phyloP scores from a whole-genome alignment of 2,113 vertebrate genomes.

The Entelurus aequoreus region DNA sequence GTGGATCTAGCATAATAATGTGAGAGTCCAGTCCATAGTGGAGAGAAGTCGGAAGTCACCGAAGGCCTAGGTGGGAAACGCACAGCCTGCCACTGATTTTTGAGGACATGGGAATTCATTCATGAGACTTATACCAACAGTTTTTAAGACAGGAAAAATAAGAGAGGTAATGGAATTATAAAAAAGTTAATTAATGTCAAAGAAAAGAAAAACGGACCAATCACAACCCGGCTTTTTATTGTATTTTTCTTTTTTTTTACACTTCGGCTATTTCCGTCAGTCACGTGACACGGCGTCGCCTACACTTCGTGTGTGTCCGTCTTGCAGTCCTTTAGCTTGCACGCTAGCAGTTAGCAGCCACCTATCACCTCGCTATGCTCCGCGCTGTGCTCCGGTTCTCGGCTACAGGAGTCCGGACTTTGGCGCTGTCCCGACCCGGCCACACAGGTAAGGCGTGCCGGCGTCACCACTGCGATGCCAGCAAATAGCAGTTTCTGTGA shows the following conservation, averaged over 20 bases:
- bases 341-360: constrained; percentile 6
- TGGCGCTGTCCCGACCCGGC: constrained; percentile 50
- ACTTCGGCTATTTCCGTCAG: constrained; percentile 30
- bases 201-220: neutral
- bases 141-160: no score
- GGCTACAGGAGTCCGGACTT: constrained; percentile 45
- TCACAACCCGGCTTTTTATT: neutral
- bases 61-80: no score
- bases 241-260: no score
- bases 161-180: no score
- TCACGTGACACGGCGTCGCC: constrained; percentile 35
- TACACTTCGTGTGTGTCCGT: constrained; percentile 3
- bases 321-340: constrained; percentile 2
- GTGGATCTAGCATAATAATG: no score
- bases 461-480: neutral
- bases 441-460: constrained; percentile 51
- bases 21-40: no score
- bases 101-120: no score
- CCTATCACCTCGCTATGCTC: constrained; percentile 64
- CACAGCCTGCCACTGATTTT: no score
- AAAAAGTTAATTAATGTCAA: neutral
- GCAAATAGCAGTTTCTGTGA: neutral
- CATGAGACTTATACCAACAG: no score
- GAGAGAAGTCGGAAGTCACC: no score
- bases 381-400: constrained; percentile 57